Evolutionary conservation across 2,888 invertebrate species (phyloP), one percentile per base, ranked within the genome.

Genomic region (Agonopterix heracliana): DNA sequence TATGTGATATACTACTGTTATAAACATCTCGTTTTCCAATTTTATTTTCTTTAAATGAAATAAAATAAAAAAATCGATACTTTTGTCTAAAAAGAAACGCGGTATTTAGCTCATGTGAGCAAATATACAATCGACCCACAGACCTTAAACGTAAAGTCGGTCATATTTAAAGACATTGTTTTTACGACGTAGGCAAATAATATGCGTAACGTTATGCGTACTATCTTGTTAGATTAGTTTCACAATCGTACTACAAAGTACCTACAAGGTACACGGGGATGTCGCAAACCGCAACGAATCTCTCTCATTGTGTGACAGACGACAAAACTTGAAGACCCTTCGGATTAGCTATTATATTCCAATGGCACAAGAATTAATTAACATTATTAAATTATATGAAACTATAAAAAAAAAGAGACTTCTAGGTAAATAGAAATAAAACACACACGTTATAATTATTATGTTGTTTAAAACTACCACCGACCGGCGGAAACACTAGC

Each of bases 271-370:
- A 26, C 26, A 26, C 60, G 56, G 47, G 54, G 53, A 56, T 83
- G 78, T 73, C 71, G 78, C 66, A 78, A 79, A 74, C 73, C 68
- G 64, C 57, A 60, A 61, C 74, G 64, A 76, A 78, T 79, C 67
- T 66, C 57, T 61, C 60, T 64, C 63, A 78, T 79, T 81, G 80
- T 82, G 74, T 75, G 72, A 66, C 66, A 66, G 61, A 60, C 69
- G 70, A 67, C 72, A 70, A 66, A 70, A 69, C 63, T 64, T 48
- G 35, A 34, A 44, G 56, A 57, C 46, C 44, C 49, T 54, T 59
- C 56, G 46, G 53, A 55, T 54, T 60, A 56, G 56, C 57, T 54
- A 57, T 58, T 35, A 26, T 26, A 26, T 26, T 26, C 26, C 2
- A 17, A 17, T 3, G 17, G 2, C 17, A 17, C 26, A 26, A 26